Evolutionary conservation across 2,888 invertebrate genomes (phyloP).

Genomic region (Andrena camellia): DNA sequence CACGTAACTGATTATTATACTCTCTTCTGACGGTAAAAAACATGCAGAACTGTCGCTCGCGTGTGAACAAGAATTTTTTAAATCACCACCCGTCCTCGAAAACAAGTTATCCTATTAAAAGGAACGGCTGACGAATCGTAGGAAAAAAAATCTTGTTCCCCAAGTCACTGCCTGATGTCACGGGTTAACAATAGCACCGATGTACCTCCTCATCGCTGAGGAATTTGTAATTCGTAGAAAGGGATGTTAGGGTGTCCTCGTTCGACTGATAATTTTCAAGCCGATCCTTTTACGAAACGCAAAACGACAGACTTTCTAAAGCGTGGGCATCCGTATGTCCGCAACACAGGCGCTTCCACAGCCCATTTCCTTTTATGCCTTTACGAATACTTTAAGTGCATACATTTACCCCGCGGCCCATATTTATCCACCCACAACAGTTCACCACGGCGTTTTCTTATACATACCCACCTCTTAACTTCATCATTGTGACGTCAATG

Average conservation of each 20-base stretch:
- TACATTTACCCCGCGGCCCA: slow-evolving; percentile 28
- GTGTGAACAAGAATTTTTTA: neutral
- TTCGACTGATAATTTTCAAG: slow-evolving; percentile 44
- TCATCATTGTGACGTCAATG: too few species aligned
- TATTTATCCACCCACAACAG: slow-evolving; percentile 11
- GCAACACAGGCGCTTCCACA: slow-evolving; percentile 46
- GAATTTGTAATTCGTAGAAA: slow-evolving; percentile 60
- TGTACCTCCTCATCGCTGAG: slow-evolving; percentile 38
- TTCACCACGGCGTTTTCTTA: neutral
- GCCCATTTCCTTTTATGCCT: slow-evolving; percentile 58
- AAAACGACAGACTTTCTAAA: slow-evolving; percentile 67
- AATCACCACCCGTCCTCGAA: too few species aligned
- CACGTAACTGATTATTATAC: neutral
- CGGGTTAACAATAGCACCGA: slow-evolving; percentile 45
- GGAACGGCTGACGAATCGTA: neutral
- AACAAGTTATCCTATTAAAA: neutral
- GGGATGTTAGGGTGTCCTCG: slow-evolving; percentile 40
- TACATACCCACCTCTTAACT: too few species aligned
- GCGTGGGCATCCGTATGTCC: slow-evolving; percentile 60
- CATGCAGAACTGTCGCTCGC: neutral
- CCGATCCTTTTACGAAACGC: slow-evolving; percentile 60
- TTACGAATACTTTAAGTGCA: slow-evolving; percentile 20
- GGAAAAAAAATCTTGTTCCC: neutral
- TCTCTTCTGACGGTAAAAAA: neutral
- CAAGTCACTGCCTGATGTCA: slow-evolving; percentile 34